A percentile compares a stretch with the other conserved stretches of the same genome.
Conservation (phyloP, 1,140 invertebrate species). For the Procambarus clarkii region DNA sequence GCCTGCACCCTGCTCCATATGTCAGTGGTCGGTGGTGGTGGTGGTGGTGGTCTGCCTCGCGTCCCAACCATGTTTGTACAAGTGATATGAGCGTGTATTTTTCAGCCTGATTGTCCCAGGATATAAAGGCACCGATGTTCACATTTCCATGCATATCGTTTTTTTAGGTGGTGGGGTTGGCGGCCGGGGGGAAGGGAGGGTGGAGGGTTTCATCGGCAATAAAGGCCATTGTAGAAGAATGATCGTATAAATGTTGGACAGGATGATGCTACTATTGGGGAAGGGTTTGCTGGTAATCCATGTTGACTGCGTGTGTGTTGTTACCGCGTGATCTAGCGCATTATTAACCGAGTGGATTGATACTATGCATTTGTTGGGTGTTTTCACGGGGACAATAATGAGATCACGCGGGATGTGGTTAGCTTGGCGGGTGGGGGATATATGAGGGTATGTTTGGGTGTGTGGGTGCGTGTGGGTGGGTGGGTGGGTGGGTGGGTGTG, state of each 20-base stretch:
- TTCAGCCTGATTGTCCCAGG: conserved; percentile 42
- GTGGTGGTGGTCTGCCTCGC: background rate
- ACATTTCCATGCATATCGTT: conserved; percentile 54
- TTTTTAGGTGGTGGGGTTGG: background rate
- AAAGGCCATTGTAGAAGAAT: conserved; percentile 54
- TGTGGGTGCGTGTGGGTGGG: too few species aligned
- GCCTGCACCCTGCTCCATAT: too few species aligned
- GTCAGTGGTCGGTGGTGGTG: too few species aligned
- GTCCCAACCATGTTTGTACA: background rate
- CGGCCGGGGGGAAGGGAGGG: background rate
- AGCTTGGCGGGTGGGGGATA: background rate
- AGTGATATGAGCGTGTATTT: conserved; percentile 42
- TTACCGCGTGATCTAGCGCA: conserved; percentile 20
- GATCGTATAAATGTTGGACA: conserved; percentile 36
- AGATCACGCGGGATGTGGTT: background rate
- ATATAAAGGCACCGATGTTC: conserved; percentile 42
- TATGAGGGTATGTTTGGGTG: background rate
- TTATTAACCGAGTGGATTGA: conserved; percentile 30
- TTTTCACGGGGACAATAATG: conserved; percentile 18
- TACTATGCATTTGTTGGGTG: conserved; percentile 22
- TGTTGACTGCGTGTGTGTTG: conserved; percentile 27
- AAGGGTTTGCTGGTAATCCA: background rate
- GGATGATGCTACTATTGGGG: conserved; percentile 49
- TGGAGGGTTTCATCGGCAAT: conserved; percentile 13
- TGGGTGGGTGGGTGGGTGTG: background rate